Evolutionary conservation across 1,140 invertebrate genomes (phyloP).

Genomic region (Drosophila pseudoananassae): DNA sequence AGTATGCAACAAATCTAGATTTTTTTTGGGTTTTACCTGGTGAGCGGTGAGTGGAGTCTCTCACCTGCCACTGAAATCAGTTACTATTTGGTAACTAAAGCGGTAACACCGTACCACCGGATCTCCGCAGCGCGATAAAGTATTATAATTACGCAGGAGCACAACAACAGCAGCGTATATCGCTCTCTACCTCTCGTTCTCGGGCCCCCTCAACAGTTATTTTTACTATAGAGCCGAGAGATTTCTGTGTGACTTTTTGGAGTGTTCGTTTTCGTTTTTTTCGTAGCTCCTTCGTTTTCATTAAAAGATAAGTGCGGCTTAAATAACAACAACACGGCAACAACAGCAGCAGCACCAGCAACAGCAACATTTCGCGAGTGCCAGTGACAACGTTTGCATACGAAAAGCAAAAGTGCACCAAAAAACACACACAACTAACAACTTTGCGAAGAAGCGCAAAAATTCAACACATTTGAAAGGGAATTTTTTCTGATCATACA

Average conservation of each 20-base stretch:
- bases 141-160: constrained; percentile 11
- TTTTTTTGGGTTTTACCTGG: no score
- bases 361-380: constrained; percentile 24
- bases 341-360: neutral
- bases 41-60: constrained; percentile 7
- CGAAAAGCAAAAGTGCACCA: constrained; percentile 39
- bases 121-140: constrained; percentile 26
- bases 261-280: constrained; percentile 18
- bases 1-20: constrained; percentile 30
- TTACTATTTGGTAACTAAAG: constrained; percentile 74
- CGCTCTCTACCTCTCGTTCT: constrained; percentile 6
- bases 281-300: constrained; percentile 42
- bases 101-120: constrained; percentile 65
- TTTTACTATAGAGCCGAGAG: constrained; percentile 26
- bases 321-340: constrained; percentile 32
- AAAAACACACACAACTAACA: constrained; percentile 20
- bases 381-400: constrained; percentile 41
- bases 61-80: constrained; percentile 54
- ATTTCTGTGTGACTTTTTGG: constrained; percentile 31
- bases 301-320: constrained; percentile 55
- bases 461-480: constrained; percentile 31
- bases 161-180: constrained; percentile 16
- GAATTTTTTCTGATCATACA: constrained; percentile 16
- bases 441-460: constrained; percentile 18
- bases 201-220: constrained; percentile 32